Evolutionary conservation across 2,888 invertebrate species (phyloP).

Genomic region (Drosophila hamatofila): DNA sequence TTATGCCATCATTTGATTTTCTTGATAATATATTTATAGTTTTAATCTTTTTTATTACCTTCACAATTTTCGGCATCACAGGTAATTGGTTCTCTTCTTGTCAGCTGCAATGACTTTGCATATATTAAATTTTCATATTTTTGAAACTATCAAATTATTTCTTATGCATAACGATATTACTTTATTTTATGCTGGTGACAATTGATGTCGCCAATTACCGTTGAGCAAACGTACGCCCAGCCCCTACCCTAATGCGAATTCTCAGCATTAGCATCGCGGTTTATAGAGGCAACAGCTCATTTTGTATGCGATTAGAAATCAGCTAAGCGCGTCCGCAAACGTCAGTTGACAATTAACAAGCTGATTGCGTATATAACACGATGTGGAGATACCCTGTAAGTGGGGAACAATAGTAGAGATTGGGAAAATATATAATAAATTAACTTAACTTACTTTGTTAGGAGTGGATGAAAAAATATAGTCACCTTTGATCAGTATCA

Average conservation of each 20-base stretch:
- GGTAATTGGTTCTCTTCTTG: background rate
- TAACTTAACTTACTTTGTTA: too few relatives aligned
- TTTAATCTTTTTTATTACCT: background rate
- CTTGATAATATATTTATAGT: background rate
- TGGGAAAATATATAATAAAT: background rate
- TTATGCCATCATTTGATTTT: background rate
- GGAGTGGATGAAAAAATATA: too few relatives aligned
- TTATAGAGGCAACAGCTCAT: slow-evolving; percentile 33
- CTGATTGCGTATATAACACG: background rate
- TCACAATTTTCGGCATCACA: background rate
- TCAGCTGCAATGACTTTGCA: slow-evolving; percentile 19
- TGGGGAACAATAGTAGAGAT: too few relatives aligned
- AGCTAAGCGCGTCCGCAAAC: slow-evolving; percentile 72
- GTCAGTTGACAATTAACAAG: slow-evolving; percentile 59
- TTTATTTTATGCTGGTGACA: slow-evolving; percentile 29
- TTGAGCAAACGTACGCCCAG: slow-evolving; percentile 39
- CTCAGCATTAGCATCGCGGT: slow-evolving; percentile 13
- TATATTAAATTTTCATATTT: background rate
- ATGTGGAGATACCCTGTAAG: slow-evolving; percentile 15
- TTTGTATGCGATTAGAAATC: slow-evolving; percentile 57
- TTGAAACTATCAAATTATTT: slow-evolving; percentile 28
- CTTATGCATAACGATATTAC: slow-evolving; percentile 21
- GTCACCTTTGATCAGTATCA: too few relatives aligned
- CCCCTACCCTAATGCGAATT: slow-evolving; percentile 21
- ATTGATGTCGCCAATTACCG: slow-evolving; percentile 58